A percentile compares a stretch with the other conserved stretches of the same genome.
phyloP scores from a whole-genome alignment of 2,888 invertebrate genomes.

The Mamestra brassicae region DNA sequence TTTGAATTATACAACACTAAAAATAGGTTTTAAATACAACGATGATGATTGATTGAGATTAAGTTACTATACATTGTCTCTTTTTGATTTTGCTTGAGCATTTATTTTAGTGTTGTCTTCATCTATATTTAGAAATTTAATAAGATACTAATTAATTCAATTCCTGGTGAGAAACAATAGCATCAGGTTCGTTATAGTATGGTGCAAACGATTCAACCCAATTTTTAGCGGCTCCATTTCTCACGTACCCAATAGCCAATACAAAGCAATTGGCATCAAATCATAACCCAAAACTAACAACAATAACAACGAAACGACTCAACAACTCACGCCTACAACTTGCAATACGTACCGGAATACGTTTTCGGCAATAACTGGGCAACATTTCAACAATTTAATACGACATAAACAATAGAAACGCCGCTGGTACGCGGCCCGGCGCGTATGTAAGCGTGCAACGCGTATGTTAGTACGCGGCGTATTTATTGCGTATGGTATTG shows the following conservation, averaged over 20 bases:
- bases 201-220: conserved; percentile 16
- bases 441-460: conserved; percentile 64
- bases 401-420: conserved; percentile 89
- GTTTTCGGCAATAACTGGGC: conserved; percentile 89
- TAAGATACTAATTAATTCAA: not conserved
- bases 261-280: conserved; percentile 64
- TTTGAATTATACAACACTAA: not conserved
- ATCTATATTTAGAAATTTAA: no score
- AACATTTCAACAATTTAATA: conserved; percentile 90
- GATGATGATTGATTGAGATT: no score
- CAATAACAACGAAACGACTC: conserved; percentile 68
- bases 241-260: conserved; percentile 55
- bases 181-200: not conserved
- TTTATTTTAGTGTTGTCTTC: no score
- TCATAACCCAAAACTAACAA: conserved; percentile 76
- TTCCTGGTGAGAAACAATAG: not conserved
- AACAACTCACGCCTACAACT: conserved; percentile 85
- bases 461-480: conserved; percentile 85
- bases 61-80: no score
- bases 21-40: no score
- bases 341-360: conserved; percentile 88
- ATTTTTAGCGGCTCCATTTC: conserved; percentile 50
- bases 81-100: not conserved
- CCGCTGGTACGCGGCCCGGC: conserved; percentile 82
- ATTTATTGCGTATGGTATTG: conserved; percentile 90